Percentiles rank a stretch among this genome's conserved stretches.
These are phyloP conservation scores for Xestia ashworthii DNA, from an alignment of 2,888 invertebrate genomes.

Conservation along the genomic window DNA sequence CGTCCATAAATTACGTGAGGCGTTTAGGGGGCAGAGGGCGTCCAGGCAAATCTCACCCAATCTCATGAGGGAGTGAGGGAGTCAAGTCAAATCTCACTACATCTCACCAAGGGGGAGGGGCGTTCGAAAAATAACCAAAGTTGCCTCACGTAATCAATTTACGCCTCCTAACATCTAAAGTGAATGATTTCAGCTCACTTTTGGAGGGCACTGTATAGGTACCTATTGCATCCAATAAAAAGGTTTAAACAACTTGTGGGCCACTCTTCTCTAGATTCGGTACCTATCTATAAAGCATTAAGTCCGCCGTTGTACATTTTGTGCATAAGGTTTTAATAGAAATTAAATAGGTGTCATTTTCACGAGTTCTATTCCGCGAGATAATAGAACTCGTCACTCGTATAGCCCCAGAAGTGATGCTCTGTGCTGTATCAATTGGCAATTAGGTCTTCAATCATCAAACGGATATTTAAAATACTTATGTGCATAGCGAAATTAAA, in stretches of 20 bases:
- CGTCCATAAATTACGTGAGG: too few species aligned
- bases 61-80: too few species aligned
- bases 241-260: neutral
- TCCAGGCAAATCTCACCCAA: too few species aligned
- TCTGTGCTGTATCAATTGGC: conserved; percentile 24
- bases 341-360: neutral
- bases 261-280: neutral
- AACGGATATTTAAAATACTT: conserved; percentile 26
- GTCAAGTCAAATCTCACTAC: too few species aligned
- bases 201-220: neutral
- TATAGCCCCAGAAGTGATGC: neutral
- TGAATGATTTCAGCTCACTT: neutral
- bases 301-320: too few species aligned
- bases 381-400: neutral
- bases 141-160: too few species aligned
- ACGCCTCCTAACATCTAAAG: neutral
- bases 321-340: too few species aligned
- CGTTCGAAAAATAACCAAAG: too few species aligned
- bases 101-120: too few species aligned
- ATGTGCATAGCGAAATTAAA: conserved; percentile 41
- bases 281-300: neutral
- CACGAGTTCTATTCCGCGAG: neutral
- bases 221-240: neutral
- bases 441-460: conserved; percentile 44
- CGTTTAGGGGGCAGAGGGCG: too few species aligned